Percentiles rank a stretch among this genome's conserved stretches.
Evolutionary conservation across 1,140 invertebrate genomes (phyloP).

Genomic region (Zaprionus capensis): DNA sequence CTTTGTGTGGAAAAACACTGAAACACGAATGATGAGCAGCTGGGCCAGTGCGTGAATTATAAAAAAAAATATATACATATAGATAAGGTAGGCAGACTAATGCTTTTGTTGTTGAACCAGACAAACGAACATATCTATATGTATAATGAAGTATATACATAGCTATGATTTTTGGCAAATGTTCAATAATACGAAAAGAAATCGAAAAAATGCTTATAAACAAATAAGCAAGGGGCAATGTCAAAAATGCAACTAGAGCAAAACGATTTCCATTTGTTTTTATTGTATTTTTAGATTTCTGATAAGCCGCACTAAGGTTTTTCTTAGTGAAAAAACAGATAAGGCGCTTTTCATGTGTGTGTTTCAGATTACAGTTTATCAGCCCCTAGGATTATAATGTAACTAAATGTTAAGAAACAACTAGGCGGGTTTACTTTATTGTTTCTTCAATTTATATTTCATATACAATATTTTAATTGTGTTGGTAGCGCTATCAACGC

Average conservation of each 20-base stretch:
- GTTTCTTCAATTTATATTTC: background rate
- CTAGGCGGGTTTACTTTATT: background rate
- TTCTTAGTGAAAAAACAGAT: conserved; percentile 6
- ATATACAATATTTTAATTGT: background rate
- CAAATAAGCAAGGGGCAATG: conserved; percentile 57
- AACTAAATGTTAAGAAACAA: background rate
- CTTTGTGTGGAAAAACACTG: conserved; percentile 39
- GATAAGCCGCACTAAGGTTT: conserved; percentile 14
- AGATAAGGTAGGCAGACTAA: conserved; percentile 2
- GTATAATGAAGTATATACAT: conserved; percentile 6
- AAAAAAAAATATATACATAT: background rate
- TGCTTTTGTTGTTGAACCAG: conserved; percentile 30
- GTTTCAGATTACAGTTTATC: background rate
- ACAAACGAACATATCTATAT: conserved; percentile 1
- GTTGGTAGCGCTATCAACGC: background rate
- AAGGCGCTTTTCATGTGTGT: background rate
- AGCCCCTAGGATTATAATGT: background rate
- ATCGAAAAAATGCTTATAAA: conserved; percentile 37
- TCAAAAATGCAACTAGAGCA: conserved; percentile 54
- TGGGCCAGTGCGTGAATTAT: conserved; percentile 4
- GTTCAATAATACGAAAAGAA: conserved; percentile 52
- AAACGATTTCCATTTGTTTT: conserved; percentile 2
- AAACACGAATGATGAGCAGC: conserved; percentile 27
- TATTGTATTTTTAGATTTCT: conserved; percentile 10
- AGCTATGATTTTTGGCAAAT: conserved; percentile 56